These are phyloP conservation scores for Otus sunia DNA, from an alignment of 2,113 vertebrate species.

Conservation along the genomic window DNA sequence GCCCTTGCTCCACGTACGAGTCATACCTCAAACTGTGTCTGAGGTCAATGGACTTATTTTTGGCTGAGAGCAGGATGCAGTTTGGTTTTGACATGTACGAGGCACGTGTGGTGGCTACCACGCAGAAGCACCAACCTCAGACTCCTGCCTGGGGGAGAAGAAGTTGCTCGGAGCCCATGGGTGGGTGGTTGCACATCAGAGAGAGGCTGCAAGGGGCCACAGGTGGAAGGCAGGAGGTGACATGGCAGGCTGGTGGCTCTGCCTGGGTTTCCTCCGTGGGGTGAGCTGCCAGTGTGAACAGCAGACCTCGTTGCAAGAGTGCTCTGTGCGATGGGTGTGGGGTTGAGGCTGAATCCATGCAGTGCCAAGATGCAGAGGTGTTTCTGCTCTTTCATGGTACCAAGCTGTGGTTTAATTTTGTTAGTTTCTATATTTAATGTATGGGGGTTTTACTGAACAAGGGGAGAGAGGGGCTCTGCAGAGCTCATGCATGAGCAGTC, in stretches of 20 bases:
- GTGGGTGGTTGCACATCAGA: rapidly evolving
- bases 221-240: neutral
- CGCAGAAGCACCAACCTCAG: rapidly evolving
- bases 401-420: neutral
- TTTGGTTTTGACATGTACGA: neutral
- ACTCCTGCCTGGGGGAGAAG: neutral
- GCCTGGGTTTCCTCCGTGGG: neutral
- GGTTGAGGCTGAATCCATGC: neutral
- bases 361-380: neutral
- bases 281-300: neutral
- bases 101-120: rapidly evolving
- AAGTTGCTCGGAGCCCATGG: rapidly evolving
- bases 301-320: neutral
- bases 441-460: neutral
- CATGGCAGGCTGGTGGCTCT: neutral
- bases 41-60: neutral
- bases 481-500: neutral
- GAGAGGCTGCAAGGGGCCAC: rapidly evolving
- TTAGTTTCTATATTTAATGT: neutral
- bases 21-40: neutral
- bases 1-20: rapidly evolving
- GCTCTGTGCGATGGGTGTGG: neutral
- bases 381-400: neutral
- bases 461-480: neutral
- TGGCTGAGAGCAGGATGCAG: neutral